A percentile compares a stretch with the other conserved stretches of the same genome.
These are phyloP conservation scores for Etheostoma perlongum DNA, from an alignment of 2,797 vertebrate genomes.

Conservation along the genomic window DNA sequence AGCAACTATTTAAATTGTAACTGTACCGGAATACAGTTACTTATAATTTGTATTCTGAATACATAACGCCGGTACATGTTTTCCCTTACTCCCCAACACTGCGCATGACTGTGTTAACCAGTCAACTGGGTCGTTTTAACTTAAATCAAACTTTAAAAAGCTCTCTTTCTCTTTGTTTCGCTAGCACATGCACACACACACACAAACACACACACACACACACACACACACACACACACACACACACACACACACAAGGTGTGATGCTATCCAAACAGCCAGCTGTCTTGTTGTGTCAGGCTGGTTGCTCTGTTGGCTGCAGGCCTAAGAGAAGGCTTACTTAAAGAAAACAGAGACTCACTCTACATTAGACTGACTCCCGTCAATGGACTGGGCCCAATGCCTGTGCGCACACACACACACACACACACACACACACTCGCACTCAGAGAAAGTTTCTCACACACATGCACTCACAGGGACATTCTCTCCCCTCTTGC, in stretches of 20 bases:
- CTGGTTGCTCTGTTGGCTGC: slow-evolving; percentile 73
- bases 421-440: slow-evolving; percentile 72
- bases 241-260: slow-evolving; percentile 52
- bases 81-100: too few relatives aligned
- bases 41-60: too few relatives aligned
- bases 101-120: not conserved
- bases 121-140: slow-evolving; percentile 18
- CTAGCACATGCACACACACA: slow-evolving; percentile 24
- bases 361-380: slow-evolving; percentile 75
- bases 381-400: slow-evolving; percentile 69
- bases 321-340: slow-evolving; percentile 75
- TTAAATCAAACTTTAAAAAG: slow-evolving; percentile 47
- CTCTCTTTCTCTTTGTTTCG: not conserved
- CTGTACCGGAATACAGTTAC: too few relatives aligned
- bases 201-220: slow-evolving; percentile 34
- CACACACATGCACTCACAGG: slow-evolving; percentile 49
- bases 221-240: slow-evolving; percentile 35
- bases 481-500: slow-evolving; percentile 47
- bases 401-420: slow-evolving; percentile 62
- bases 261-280: slow-evolving; percentile 78
- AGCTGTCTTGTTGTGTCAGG: slow-evolving; percentile 82
- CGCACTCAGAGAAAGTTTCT: slow-evolving; percentile 22
- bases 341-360: slow-evolving; percentile 79
- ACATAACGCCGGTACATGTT: too few relatives aligned
- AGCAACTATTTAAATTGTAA: too few relatives aligned